A percentile compares a stretch with the other conserved stretches of the same genome.
These are phyloP conservation scores for Campylomormyrus numenius DNA, from an alignment of 2,113 vertebrate species.

Conservation along the genomic window DNA sequence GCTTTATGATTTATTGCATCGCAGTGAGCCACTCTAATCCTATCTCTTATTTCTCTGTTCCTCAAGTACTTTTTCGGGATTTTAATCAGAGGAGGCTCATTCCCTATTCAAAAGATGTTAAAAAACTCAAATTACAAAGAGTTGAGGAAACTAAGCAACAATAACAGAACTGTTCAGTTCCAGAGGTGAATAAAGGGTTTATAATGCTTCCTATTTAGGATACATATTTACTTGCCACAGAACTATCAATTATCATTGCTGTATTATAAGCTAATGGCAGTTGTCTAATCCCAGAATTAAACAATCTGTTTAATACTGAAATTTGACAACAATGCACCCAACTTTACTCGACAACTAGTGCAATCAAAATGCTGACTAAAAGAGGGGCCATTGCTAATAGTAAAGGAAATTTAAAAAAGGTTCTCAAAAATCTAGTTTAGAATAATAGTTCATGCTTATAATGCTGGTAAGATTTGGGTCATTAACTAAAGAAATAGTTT, in stretches of 20 bases:
- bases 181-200: neutral
- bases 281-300: neutral
- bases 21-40: neutral
- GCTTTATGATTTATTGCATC: neutral
- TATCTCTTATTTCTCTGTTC: neutral
- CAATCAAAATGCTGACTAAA: neutral
- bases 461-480: neutral
- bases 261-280: neutral
- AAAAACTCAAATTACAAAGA: neutral
- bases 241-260: neutral
- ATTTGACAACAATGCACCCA: neutral
- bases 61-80: neutral
- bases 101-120: neutral
- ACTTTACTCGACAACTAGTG: neutral
- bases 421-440: neutral
- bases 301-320: neutral
- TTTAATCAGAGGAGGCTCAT: neutral
- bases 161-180: neutral
- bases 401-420: neutral
- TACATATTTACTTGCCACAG: neutral
- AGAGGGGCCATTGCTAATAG: neutral
- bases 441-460: neutral
- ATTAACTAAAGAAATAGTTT: neutral
- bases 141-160: neutral
- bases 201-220: neutral